Evolutionary conservation across 2,888 invertebrate species (phyloP).

Genomic region (Machimus atricapillus): DNA sequence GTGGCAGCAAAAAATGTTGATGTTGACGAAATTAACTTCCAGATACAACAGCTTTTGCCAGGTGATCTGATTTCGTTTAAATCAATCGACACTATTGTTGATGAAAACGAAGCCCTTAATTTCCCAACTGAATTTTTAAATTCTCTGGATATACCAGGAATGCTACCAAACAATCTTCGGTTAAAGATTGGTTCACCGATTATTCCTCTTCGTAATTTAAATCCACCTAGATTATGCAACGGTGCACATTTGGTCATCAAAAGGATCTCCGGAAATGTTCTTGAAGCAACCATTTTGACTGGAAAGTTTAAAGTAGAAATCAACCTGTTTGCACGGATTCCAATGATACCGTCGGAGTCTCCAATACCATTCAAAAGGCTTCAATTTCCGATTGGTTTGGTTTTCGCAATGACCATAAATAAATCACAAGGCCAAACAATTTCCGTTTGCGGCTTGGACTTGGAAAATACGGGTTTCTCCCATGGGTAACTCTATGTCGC

Average conservation of each 20-base stretch:
- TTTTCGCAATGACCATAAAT: too few relatives aligned
- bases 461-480: too few relatives aligned
- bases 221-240: slow-evolving; percentile 47
- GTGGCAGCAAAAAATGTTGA: slow-evolving; percentile 55
- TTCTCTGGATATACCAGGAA: slow-evolving; percentile 43
- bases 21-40: slow-evolving; percentile 49
- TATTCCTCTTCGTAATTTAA: slow-evolving; percentile 49
- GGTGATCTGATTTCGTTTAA: slow-evolving; percentile 45
- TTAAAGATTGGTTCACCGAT: slow-evolving; percentile 52
- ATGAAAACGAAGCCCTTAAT: too few relatives aligned
- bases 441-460: too few relatives aligned
- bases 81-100: too few relatives aligned
- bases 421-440: too few relatives aligned
- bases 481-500: too few relatives aligned
- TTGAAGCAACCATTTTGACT: slow-evolving; percentile 49
- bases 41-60: slow-evolving; percentile 49
- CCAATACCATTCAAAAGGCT: neutral
- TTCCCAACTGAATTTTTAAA: too few relatives aligned
- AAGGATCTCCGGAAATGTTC: slow-evolving; percentile 46
- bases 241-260: slow-evolving; percentile 49
- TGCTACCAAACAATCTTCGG: slow-evolving; percentile 43
- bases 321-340: slow-evolving; percentile 53
- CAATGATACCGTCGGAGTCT: slow-evolving; percentile 52
- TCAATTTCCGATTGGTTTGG: neutral
- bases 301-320: slow-evolving; percentile 39